Conservation (phyloP, 2,113 vertebrate species). For the Pterophyllum scalare region DNA sequence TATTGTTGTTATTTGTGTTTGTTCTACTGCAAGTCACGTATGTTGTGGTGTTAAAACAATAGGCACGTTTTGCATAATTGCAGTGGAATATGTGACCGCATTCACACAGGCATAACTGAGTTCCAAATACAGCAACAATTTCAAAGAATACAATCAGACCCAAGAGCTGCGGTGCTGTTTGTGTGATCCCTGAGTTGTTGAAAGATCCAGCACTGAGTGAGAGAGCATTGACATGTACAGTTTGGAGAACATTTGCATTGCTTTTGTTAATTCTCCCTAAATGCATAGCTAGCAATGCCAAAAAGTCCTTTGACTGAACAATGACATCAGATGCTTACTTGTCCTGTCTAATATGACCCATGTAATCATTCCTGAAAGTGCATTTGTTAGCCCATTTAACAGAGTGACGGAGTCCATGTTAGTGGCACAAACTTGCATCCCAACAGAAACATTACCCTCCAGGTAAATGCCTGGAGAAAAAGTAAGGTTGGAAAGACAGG, state of each 20-base stretch:
- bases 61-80: not conserved
- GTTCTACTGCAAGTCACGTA: not conserved
- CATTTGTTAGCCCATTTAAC: not conserved
- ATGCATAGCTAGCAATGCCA: not conserved
- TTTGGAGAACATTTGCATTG: not conserved
- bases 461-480: not conserved
- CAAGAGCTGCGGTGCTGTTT: not conserved
- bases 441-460: too few species aligned
- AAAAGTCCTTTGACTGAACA: not conserved
- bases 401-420: not conserved
- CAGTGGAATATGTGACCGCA: not conserved
- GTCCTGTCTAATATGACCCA: not conserved
- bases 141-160: not conserved
- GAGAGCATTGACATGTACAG: not conserved
- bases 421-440: not conserved
- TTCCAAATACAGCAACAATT: not conserved
- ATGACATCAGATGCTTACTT: not conserved
- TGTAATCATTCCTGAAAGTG: not conserved
- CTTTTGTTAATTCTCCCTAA: not conserved
- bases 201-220: not conserved
- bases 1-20: not conserved
- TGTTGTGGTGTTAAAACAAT: not conserved
- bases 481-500: not conserved
- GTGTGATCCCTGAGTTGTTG: not conserved
- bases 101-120: not conserved